Percentiles rank a stretch among this genome's conserved stretches.
Conservation (phyloP, 2,888 invertebrate genomes). For the Apantesis nais region DNA sequence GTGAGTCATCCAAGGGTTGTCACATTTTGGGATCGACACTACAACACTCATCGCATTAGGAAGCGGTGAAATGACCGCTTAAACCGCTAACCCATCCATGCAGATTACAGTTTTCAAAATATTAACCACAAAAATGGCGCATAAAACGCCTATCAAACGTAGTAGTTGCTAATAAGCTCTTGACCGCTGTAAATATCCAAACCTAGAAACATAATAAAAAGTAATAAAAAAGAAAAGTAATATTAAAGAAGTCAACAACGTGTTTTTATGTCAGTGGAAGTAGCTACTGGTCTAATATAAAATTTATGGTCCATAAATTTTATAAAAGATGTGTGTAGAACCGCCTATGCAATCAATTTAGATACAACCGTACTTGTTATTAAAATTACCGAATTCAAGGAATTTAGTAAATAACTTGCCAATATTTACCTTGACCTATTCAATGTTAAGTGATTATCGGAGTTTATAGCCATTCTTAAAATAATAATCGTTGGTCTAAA, state of each 20-base stretch:
- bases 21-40: too few relatives aligned
- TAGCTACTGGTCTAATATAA: constrained; percentile 36
- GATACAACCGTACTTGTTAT: constrained; percentile 35
- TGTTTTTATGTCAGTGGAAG: constrained; percentile 20
- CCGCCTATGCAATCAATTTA: constrained; percentile 49
- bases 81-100: too few relatives aligned
- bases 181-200: constrained; percentile 6
- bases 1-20: too few relatives aligned
- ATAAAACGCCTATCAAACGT: background rate
- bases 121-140: too few relatives aligned
- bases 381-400: background rate
- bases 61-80: too few relatives aligned
- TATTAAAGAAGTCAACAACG: constrained; percentile 15
- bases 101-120: too few relatives aligned
- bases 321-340: constrained; percentile 26
- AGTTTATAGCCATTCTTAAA: background rate
- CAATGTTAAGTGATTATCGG: background rate
- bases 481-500: background rate
- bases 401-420: background rate
- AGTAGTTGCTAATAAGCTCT: constrained; percentile 4
- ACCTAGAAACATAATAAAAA: constrained; percentile 11
- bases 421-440: background rate
- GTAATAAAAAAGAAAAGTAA: constrained; percentile 21
- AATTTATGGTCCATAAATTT: constrained; percentile 42
- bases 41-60: too few relatives aligned